Percentiles rank a stretch among this genome's conserved stretches.
Conservation (phyloP, 1,140 invertebrate species). For the Rhyacophila brunnea region DNA sequence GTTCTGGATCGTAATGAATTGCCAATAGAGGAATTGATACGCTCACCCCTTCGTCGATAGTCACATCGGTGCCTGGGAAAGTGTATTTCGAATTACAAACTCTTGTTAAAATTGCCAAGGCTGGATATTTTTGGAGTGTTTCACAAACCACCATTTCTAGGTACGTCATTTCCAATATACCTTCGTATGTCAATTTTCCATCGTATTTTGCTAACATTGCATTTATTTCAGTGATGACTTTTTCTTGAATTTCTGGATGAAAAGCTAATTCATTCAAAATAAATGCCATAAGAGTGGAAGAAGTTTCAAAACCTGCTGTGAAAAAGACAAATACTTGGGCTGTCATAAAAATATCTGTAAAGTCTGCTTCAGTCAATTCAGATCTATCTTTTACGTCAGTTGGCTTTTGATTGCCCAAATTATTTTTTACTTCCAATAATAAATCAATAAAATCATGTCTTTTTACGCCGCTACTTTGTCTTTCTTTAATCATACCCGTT, state of each 20-base stretch:
- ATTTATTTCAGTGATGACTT: constrained; percentile 51
- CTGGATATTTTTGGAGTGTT: constrained; percentile 42
- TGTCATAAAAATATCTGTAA: constrained; percentile 34
- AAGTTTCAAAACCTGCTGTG: constrained; percentile 57
- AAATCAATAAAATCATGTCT: constrained; percentile 57
- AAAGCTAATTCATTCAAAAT: constrained; percentile 48
- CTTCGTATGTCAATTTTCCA: constrained; percentile 45
- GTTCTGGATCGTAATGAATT: constrained; percentile 57
- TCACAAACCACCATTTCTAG: constrained; percentile 37
- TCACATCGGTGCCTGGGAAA: constrained; percentile 48
- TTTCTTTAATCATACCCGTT: constrained; percentile 46
- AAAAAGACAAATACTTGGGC: constrained; percentile 49
- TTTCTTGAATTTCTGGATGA: constrained; percentile 54
- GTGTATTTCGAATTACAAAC: constrained; percentile 42
- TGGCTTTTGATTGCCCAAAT: no score
- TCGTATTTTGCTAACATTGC: constrained; percentile 35
- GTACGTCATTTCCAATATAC: constrained; percentile 47
- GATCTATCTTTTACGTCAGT: background rate
- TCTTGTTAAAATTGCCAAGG: constrained; percentile 37
- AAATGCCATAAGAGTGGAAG: constrained; percentile 47
- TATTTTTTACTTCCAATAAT: constrained; percentile 39
- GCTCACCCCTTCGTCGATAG: constrained; percentile 54
- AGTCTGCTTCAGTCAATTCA: constrained; percentile 2
- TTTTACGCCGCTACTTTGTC: constrained; percentile 45
- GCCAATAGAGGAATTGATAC: constrained; percentile 60